These are phyloP conservation scores for Heteromormyrus szaboi DNA, from an alignment of 2,797 vertebrate species.

Conservation along the genomic window DNA sequence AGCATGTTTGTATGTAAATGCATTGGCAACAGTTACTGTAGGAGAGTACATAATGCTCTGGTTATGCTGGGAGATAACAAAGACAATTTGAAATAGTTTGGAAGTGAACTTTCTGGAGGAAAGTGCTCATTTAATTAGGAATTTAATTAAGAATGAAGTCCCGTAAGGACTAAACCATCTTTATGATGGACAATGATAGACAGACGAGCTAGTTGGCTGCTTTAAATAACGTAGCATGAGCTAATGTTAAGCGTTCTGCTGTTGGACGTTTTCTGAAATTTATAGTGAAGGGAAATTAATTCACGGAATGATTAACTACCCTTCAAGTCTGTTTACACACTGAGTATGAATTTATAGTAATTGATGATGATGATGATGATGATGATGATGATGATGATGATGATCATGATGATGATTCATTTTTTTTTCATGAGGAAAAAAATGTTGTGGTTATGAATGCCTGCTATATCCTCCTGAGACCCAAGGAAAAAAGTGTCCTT, in stretches of 20 bases:
- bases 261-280: not conserved
- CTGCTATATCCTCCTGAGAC: not conserved
- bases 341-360: not conserved
- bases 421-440: not conserved
- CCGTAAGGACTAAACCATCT: not conserved
- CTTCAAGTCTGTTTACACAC: not conserved
- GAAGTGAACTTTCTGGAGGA: not conserved
- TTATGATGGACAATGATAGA: not conserved
- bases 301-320: not conserved
- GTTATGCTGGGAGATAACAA: slow-evolving; percentile 1
- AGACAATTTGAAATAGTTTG: not conserved
- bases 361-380: not conserved
- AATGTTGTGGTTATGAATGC: not conserved
- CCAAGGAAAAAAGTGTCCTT: too few species aligned
- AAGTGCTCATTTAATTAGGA: slow-evolving; percentile 2
- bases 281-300: slow-evolving; percentile 1
- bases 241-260: not conserved
- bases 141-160: slow-evolving; percentile 9
- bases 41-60: not conserved
- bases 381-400: not conserved
- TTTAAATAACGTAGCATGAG: not conserved
- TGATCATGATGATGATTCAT: not conserved
- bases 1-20: not conserved
- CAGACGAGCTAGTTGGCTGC: not conserved
- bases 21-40: not conserved